Conservation (phyloP, 2,113 vertebrate genomes). For the Orycteropus afer region DNA sequence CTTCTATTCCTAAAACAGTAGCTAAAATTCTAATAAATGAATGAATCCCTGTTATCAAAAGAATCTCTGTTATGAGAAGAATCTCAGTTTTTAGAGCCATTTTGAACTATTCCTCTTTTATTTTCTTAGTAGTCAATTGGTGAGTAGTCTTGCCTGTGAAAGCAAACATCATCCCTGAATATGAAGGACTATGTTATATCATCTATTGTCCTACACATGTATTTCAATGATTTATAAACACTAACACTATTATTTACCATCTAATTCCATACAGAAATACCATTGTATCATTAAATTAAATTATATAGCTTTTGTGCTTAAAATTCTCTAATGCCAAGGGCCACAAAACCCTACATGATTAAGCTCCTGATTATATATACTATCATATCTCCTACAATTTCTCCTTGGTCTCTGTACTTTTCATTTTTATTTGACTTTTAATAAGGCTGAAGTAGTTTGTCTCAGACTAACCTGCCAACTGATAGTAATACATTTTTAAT, state of each 20-base stretch:
- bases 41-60: not conserved
- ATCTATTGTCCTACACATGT: not conserved
- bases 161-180: not conserved
- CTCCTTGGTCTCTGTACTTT: not conserved
- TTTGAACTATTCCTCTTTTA: not conserved
- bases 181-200: not conserved
- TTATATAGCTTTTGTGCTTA: not conserved
- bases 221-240: not conserved
- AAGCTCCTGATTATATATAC: not conserved
- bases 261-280: not conserved
- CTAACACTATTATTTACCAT: not conserved
- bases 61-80: not conserved
- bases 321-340: not conserved
- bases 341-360: not conserved
- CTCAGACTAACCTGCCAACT: not conserved
- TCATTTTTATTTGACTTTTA: not conserved
- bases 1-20: not conserved
- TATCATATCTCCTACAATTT: not conserved
- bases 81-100: slow-evolving; percentile 26
- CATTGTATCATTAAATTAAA: not conserved
- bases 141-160: not conserved
- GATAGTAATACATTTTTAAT: no score
- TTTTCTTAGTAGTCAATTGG: not conserved
- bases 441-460: not conserved
- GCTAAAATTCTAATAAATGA: not conserved